These are phyloP conservation scores for Melipona bicolor DNA, from an alignment of 2,888 invertebrate species.

Conservation along the genomic window DNA sequence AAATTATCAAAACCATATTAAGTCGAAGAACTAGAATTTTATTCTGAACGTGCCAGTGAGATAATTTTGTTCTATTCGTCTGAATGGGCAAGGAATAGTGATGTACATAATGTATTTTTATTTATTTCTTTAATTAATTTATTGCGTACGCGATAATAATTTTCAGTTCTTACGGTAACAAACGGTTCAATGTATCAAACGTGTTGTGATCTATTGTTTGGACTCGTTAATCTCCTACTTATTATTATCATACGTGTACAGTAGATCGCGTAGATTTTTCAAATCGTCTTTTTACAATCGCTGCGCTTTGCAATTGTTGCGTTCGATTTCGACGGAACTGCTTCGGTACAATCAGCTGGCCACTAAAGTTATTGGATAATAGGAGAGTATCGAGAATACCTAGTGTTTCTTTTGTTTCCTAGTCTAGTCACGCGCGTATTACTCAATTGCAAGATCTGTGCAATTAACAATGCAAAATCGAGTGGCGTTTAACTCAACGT, in stretches of 20 bases:
- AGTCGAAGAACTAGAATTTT: background rate
- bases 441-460: background rate
- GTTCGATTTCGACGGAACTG: constrained; percentile 49
- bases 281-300: background rate
- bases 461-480: background rate
- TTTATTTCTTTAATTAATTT: background rate
- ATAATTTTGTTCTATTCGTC: no score
- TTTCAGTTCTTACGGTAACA: background rate
- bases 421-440: background rate
- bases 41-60: background rate
- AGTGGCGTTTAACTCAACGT: background rate
- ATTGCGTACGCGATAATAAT: background rate
- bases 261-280: no score
- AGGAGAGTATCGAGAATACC: constrained; percentile 70
- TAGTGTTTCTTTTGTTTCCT: constrained; percentile 1
- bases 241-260: fast-evolving
- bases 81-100: no score
- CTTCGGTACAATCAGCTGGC: constrained; percentile 80
- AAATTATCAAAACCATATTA: background rate
- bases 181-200: background rate
- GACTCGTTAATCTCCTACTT: background rate
- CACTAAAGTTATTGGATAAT: constrained; percentile 75
- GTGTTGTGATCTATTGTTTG: no score
- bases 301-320: background rate
- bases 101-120: background rate